Evolutionary conservation across 2,797 vertebrate genomes (phyloP).

Genomic region (Amphiprion clarkii): DNA sequence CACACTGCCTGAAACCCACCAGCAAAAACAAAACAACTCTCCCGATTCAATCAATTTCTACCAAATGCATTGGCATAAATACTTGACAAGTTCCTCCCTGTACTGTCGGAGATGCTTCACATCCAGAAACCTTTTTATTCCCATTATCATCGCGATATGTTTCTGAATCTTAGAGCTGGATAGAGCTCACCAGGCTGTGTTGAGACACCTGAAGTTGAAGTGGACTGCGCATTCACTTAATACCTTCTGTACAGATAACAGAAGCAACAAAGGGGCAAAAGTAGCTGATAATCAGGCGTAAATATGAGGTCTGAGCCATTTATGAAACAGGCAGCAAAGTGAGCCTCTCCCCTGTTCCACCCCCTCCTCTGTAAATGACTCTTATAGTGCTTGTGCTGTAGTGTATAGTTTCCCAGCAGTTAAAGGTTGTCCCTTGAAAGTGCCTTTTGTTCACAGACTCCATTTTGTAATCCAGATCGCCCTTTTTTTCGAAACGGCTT

Average conservation of each 20-base stretch:
- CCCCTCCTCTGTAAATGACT: conserved; percentile 84
- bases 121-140: conserved; percentile 37
- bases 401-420: conserved; percentile 88
- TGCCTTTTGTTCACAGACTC: conserved; percentile 90
- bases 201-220: conserved; percentile 52
- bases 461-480: conserved; percentile 86
- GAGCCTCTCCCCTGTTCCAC: conserved; percentile 74
- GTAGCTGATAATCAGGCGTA: conserved; percentile 38
- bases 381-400: conserved; percentile 87
- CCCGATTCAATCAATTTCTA: conserved; percentile 38
- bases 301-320: conserved; percentile 62
- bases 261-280: conserved; percentile 22
- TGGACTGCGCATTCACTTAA: conserved; percentile 33
- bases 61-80: conserved; percentile 30
- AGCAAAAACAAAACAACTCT: conserved; percentile 52
- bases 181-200: conserved; percentile 44
- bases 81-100: conserved; percentile 48
- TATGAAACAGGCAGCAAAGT: conserved; percentile 70
- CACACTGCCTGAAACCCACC: conserved; percentile 77
- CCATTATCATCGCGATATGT: conserved; percentile 39
- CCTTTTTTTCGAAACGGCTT: conserved; percentile 60
- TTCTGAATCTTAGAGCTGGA: conserved; percentile 38
- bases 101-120: conserved; percentile 50
- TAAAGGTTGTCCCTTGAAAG: conserved; percentile 90
- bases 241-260: conserved; percentile 37